These are phyloP conservation scores for Oxyruncus cristatus DNA, from an alignment of 2,113 vertebrate genomes.

Conservation along the genomic window DNA sequence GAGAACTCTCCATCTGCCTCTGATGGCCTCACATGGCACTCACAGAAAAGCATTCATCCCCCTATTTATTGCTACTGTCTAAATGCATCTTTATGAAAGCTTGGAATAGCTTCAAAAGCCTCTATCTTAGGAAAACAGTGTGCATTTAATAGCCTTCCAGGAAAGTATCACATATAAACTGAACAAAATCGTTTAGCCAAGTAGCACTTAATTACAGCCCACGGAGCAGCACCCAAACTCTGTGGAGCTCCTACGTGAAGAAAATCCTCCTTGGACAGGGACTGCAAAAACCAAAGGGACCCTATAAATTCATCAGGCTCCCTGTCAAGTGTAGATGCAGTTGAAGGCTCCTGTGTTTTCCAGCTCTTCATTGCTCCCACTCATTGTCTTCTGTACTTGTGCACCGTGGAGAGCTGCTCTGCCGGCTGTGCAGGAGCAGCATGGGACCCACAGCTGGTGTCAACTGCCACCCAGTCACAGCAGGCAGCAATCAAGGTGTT, in stretches of 20 bases:
- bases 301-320: not conserved
- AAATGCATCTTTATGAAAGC: constrained; percentile 15
- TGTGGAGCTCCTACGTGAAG: not conserved
- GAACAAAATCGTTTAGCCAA: not conserved
- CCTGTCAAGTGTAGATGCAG: not conserved
- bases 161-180: constrained; percentile 21
- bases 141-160: constrained; percentile 33
- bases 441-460: not conserved
- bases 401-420: not conserved
- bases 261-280: not conserved
- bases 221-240: not conserved
- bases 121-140: constrained; percentile 32
- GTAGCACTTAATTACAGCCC: constrained; percentile 16
- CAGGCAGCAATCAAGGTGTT: not conserved
- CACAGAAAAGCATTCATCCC: not conserved
- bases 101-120: constrained; percentile 17
- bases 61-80: not conserved
- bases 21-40: not conserved
- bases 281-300: not conserved
- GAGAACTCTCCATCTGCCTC: not conserved
- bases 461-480: not conserved
- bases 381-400: not conserved
- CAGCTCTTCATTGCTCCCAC: not conserved
- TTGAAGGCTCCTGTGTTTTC: not conserved
- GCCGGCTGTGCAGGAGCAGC: not conserved